Evolutionary conservation across 1,140 invertebrate genomes (phyloP), one percentile per base, ranked within the genome.

Genomic region (Agrilus planipennis): DNA sequence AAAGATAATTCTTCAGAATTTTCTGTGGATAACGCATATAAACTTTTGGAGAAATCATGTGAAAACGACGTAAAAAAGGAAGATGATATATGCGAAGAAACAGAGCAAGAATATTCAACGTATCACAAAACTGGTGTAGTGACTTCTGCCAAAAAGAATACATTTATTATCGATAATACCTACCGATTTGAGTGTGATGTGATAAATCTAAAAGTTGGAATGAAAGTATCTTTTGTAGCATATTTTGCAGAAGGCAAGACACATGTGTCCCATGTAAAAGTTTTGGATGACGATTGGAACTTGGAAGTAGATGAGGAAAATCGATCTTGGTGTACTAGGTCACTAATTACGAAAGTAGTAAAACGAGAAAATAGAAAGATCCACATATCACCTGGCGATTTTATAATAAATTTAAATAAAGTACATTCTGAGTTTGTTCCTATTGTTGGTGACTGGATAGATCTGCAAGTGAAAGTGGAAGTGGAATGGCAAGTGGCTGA

Each of bases 401-500:
- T 60, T 6, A 43, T 20, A 29, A 32, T 61, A 3, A 42, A 63
- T 50, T 46, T 63, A 19, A 52, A 63, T 41, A 42, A 43, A 34
- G 41, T 56, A 6, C 34, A 54, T 23, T 54, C 63, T 23, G 55
- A 68, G 27, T 72, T 72, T 49, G 46, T 70, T 19, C 71, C 71
- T 3, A 49, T 73, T 10, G 58, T 71, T 51, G 78, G 79, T 4
- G 79, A 81, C 54, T 79, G 74, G 73, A 32, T 80, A 9, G 64
- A 69, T 49, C 40, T 80, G n/a, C 66, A 69, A 22, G 69, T 68
- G 16, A 58, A 68, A 34, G 63, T 72, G 10, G 67, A 74, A 52
- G 49, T 73, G n/a, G 56, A 75, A 55, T 64, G 66, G 42, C 50
- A 65, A 16, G 62, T 64, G n/a, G 23, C 51, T 1, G 62, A 72